phyloP scores from a whole-genome alignment of 2,797 vertebrate genomes.

The Myotis myotis region DNA sequence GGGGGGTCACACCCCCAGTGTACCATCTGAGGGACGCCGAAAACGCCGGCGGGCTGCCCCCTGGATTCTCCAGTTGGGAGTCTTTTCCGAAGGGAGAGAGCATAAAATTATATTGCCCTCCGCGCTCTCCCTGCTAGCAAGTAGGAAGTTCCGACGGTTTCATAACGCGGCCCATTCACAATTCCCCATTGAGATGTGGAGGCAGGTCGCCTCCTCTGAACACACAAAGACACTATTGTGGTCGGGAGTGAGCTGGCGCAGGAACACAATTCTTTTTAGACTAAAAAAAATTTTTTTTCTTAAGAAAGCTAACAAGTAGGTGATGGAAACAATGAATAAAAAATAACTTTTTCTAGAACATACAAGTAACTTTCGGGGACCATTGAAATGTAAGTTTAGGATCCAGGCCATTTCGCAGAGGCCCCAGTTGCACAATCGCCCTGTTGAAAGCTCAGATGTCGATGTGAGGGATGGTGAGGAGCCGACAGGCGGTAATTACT shows the following conservation, averaged over 20 bases:
- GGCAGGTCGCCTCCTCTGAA: conserved; percentile 81
- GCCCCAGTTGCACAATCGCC: conserved; percentile 82
- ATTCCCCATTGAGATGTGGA: conserved; percentile 71
- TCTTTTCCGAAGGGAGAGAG: conserved; percentile 59
- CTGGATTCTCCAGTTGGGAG: background rate
- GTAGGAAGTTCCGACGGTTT: conserved; percentile 77
- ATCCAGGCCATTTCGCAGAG: conserved; percentile 80
- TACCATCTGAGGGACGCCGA: background rate
- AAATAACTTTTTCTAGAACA: conserved; percentile 80
- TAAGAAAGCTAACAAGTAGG: conserved; percentile 76
- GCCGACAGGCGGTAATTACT: conserved; percentile 80
- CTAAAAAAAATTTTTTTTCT: conserved; percentile 71
- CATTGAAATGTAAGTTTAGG: conserved; percentile 80
- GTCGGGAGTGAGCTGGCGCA: conserved; percentile 72
- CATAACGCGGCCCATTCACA: conserved; percentile 81
- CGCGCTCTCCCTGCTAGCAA: conserved; percentile 63
- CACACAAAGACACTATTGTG: conserved; percentile 79
- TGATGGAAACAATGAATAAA: conserved; percentile 77
- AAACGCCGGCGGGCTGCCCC: background rate
- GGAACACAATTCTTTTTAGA: conserved; percentile 71
- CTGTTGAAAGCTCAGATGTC: conserved; percentile 85
- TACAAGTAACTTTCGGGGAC: conserved; percentile 80
- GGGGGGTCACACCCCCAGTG: background rate
- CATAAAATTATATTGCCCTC: conserved; percentile 33
- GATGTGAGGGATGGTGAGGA: conserved; percentile 78